A percentile compares a stretch with the other conserved stretches of the same genome.
Evolutionary conservation across 1,140 invertebrate genomes (phyloP).

Genomic region (Wiebesia pumilae): DNA sequence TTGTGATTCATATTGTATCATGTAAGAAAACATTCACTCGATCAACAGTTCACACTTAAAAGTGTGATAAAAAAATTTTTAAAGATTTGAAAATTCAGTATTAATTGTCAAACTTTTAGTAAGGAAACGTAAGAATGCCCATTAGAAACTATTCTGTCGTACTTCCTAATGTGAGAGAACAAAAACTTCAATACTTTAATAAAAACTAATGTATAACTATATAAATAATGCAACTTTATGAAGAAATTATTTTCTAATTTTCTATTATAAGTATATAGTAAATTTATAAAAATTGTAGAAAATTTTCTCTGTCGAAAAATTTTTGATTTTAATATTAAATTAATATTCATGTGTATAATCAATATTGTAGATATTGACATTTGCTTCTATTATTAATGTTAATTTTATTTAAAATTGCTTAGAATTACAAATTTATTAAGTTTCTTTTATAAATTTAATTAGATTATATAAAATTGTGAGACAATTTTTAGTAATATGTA

Average conservation of each 20-base stretch:
- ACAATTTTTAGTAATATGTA: slow-evolving; percentile 57
- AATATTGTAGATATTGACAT: background rate
- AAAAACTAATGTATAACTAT: slow-evolving; percentile 1
- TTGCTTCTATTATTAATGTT: background rate
- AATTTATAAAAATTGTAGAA: too few relatives aligned
- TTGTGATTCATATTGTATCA: background rate
- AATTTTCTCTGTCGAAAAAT: too few relatives aligned
- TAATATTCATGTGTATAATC: background rate
- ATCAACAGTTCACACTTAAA: background rate
- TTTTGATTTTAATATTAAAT: background rate
- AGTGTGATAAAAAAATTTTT: background rate
- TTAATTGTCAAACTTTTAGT: background rate
- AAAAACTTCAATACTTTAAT: slow-evolving; percentile 6
- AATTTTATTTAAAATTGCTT: too few relatives aligned
- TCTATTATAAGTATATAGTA: slow-evolving; percentile 19
- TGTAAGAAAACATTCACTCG: slow-evolving; percentile 11
- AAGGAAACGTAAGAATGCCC: background rate
- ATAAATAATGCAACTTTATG: slow-evolving; percentile 30
- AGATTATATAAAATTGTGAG: background rate
- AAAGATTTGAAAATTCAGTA: slow-evolving; percentile 23
- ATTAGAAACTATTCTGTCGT: slow-evolving; percentile 16
- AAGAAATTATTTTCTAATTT: slow-evolving; percentile 28
- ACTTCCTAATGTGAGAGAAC: slow-evolving; percentile 1
- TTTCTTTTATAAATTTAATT: background rate
- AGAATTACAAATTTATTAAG: background rate